Evolutionary conservation across 2,888 invertebrate genomes (phyloP).

Genomic region (Meloe dianella): DNA sequence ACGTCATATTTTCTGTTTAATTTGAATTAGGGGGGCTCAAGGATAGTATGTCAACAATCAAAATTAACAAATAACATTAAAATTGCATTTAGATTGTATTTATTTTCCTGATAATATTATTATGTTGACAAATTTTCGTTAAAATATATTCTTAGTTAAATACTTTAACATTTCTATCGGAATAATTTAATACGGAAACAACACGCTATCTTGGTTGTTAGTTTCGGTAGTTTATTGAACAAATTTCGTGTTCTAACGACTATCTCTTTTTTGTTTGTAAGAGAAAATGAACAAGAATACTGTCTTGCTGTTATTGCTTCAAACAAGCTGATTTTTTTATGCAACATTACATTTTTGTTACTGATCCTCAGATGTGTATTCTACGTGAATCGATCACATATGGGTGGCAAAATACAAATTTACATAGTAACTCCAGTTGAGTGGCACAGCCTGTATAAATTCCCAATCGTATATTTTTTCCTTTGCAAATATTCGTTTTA

Average conservation of each 20-base stretch:
- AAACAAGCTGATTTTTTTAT: not conserved
- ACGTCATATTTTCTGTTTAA: no score
- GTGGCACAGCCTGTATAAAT: no score
- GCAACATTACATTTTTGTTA: not conserved
- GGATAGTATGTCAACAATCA: not conserved
- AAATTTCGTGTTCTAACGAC: not conserved
- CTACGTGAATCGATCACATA: no score
- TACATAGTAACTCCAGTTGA: no score
- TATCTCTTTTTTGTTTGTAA: not conserved
- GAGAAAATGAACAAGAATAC: not conserved
- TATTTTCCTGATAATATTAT: not conserved
- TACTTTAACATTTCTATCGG: not conserved
- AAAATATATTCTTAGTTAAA: not conserved
- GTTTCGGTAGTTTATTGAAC: not conserved
- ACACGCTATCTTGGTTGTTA: constrained; percentile 4
- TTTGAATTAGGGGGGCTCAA: not conserved
- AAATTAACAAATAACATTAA: not conserved
- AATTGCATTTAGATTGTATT: not conserved
- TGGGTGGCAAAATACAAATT: no score
- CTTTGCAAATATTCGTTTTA: no score
- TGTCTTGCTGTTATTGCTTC: not conserved
- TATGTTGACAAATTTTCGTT: not conserved
- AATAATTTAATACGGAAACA: not conserved
- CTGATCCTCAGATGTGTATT: no score
- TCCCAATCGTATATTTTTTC: no score